These are phyloP conservation scores for Drosophila subquinaria DNA, from an alignment of 2,888 invertebrate species.

Conservation along the genomic window DNA sequence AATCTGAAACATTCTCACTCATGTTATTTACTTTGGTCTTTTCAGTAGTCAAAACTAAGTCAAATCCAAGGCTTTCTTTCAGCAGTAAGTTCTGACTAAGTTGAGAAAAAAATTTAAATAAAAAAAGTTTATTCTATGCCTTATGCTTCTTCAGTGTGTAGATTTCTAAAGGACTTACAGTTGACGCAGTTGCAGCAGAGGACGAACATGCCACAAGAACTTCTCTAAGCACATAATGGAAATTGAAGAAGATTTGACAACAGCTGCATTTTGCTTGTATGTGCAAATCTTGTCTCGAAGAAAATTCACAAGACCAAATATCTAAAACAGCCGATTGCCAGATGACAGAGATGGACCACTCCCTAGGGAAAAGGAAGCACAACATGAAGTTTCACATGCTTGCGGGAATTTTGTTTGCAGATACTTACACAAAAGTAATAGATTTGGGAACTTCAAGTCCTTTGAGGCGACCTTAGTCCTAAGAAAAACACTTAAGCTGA, in stretches of 20 bases:
- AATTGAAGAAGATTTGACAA: conserved; percentile 19
- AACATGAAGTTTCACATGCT: conserved; percentile 3
- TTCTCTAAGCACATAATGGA: conserved; percentile 18
- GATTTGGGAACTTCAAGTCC: conserved; percentile 7
- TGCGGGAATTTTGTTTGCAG: conserved; percentile 15
- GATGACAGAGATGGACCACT: background rate
- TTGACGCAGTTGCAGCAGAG: conserved; percentile 1
- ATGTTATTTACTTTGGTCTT: background rate
- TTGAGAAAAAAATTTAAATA: conserved; percentile 7
- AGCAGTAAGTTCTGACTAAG: conserved; percentile 6
- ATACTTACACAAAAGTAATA: conserved; percentile 21
- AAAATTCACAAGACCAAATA: conserved; percentile 4
- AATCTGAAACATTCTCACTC: conserved; percentile 1
- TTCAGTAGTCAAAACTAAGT: conserved; percentile 4
- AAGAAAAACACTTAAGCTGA: background rate
- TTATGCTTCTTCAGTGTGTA: conserved; percentile 5
- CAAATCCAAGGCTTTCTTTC: background rate
- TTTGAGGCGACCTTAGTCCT: background rate
- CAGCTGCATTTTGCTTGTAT: conserved; percentile 34
- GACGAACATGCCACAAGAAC: conserved; percentile 21
- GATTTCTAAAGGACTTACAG: conserved; percentile 9
- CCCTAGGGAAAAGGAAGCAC: background rate
- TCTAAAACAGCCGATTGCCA: conserved; percentile 17
- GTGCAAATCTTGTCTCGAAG: conserved; percentile 20
- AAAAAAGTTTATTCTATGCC: conserved; percentile 13